These are phyloP conservation scores for Proterorhinus semilunaris DNA, from an alignment of 2,113 vertebrate genomes.

Conservation along the genomic window DNA sequence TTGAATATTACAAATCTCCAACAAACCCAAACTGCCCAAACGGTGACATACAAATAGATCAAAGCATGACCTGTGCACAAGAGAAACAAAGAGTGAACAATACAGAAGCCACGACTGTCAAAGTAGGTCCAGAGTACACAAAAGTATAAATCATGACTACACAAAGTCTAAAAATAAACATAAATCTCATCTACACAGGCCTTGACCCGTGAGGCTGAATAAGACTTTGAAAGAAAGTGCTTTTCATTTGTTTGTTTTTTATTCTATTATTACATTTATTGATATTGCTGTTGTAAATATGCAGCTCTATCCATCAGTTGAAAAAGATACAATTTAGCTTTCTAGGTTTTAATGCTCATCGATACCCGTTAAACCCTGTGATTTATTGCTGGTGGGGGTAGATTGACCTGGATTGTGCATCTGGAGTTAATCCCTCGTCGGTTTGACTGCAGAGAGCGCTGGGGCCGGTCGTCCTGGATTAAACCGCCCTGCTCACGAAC, in stretches of 20 bases:
- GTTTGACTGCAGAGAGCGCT: constrained; percentile 51
- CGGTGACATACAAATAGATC: constrained; percentile 32
- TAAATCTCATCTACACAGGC: no score
- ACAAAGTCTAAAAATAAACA: no score
- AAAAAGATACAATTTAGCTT: constrained; percentile 26
- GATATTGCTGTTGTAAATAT: background rate
- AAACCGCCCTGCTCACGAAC: constrained; percentile 39
- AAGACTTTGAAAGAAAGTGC: constrained; percentile 36
- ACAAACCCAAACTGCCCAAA: constrained; percentile 9
- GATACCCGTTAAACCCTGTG: constrained; percentile 51
- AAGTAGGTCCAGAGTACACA: no score
- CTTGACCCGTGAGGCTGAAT: no score
- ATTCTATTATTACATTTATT: constrained; percentile 33
- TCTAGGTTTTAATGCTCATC: constrained; percentile 63
- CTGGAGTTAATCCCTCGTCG: constrained; percentile 69
- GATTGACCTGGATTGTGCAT: constrained; percentile 74
- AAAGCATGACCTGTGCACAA: constrained; percentile 58
- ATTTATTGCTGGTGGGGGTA: constrained; percentile 54
- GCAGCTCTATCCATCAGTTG: background rate
- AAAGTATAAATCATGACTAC: no score
- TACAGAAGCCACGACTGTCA: no score
- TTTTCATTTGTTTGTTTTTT: background rate
- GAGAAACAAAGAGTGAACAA: no score
- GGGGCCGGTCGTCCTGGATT: constrained; percentile 42
- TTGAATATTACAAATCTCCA: constrained; percentile 21